Conservation (phyloP, 2,113 vertebrate species). For the Platysteira castanea region DNA sequence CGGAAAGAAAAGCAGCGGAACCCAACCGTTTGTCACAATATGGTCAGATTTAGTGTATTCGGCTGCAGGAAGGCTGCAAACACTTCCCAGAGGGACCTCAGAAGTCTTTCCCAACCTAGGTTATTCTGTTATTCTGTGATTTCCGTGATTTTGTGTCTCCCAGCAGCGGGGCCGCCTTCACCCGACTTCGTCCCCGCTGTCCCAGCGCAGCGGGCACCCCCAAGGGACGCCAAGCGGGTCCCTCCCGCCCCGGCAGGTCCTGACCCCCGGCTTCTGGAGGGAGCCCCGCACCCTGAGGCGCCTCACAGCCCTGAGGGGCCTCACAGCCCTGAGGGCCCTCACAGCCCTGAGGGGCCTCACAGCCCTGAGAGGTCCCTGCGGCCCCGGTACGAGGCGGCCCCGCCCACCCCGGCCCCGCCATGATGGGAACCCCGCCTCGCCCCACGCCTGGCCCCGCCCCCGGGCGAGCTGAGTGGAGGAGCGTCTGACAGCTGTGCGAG, state of each 20-base stretch:
- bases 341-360: too few species aligned
- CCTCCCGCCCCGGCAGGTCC: too few species aligned
- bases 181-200: neutral
- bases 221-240: accelerated
- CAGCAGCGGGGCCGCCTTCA: neutral
- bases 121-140: neutral
- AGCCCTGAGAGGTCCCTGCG: too few species aligned
- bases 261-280: neutral
- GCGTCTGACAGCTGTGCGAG: accelerated
- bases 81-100: accelerated
- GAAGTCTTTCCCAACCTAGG: accelerated
- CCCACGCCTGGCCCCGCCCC: neutral
- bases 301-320: too few species aligned
- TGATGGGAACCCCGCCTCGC: accelerated
- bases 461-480: neutral
- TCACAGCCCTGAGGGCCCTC: too few species aligned
- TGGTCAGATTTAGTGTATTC: accelerated
- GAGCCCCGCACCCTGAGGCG: neutral
- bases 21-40: too few species aligned
- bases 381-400: too few species aligned
- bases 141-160: neutral
- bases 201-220: neutral
- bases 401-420: too few species aligned
- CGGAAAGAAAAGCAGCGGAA: accelerated
- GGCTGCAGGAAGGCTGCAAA: accelerated